A percentile compares a stretch with the other conserved stretches of the same genome.
These are phyloP conservation scores for Formica exsecta DNA, from an alignment of 1,140 invertebrate species.

Conservation along the genomic window DNA sequence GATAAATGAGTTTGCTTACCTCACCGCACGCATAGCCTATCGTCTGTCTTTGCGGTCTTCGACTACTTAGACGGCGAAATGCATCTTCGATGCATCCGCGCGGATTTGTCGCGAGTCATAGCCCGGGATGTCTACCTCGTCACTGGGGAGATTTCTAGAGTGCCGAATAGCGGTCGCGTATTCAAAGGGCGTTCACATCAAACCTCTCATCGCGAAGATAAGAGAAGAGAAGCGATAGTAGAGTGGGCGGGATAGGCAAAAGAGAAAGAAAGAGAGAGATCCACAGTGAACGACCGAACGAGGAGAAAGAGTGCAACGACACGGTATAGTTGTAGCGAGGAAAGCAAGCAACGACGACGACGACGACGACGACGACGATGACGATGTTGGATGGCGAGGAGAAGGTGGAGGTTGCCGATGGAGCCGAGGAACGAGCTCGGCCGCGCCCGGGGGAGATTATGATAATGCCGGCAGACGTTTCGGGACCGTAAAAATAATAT, in stretches of 20 bases:
- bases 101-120: neutral
- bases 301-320: conserved; percentile 42
- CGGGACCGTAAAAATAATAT: conserved; percentile 83
- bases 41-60: neutral
- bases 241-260: neutral
- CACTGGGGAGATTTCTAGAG: conserved; percentile 40
- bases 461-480: conserved; percentile 82
- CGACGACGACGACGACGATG: conserved; percentile 29
- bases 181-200: conserved; percentile 55
- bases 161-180: conserved; percentile 48
- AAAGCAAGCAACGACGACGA: conserved; percentile 36
- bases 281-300: conserved; percentile 34
- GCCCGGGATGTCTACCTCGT: neutral
- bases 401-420: conserved; percentile 27
- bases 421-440: conserved; percentile 46
- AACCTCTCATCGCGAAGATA: conserved; percentile 27
- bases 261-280: neutral
- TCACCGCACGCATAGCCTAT: neutral
- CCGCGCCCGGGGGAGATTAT: conserved; percentile 79
- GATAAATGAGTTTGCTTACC: neutral
- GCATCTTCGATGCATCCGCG: neutral
- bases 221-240: conserved; percentile 27
- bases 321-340: conserved; percentile 22
- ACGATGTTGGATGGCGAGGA: conserved; percentile 18
- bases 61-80: neutral